Conservation (phyloP, 2,888 invertebrate genomes). For the Drosophila flavopinicola region DNA sequence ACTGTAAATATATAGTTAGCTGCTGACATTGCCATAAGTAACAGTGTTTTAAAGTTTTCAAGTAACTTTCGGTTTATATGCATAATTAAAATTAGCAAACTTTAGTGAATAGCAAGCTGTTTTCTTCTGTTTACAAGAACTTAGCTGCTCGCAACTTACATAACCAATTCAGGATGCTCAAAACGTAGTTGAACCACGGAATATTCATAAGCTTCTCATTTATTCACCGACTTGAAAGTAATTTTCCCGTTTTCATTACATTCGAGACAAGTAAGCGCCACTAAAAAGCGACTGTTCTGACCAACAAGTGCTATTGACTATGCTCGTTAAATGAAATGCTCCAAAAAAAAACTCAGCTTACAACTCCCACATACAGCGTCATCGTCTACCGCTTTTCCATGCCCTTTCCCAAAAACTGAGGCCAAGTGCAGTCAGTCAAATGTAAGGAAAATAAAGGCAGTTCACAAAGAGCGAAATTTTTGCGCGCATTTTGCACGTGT, state of each 20-base stretch:
- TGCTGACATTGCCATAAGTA: neutral
- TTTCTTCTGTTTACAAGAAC: neutral
- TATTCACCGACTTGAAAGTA: conserved; percentile 32
- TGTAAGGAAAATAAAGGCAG: conserved; percentile 28
- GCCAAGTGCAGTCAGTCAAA: conserved; percentile 36
- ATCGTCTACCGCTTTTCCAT: neutral
- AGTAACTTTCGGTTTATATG: neutral
- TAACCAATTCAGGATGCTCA: conserved; percentile 16
- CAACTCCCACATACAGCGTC: neutral
- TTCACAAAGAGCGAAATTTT: conserved; percentile 46
- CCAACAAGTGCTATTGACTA: conserved; percentile 60
- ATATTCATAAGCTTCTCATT: conserved; percentile 45
- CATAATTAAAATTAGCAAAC: neutral
- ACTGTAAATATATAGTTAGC: neutral
- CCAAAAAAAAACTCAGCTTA: conserved; percentile 22
- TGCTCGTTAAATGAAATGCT: conserved; percentile 42
- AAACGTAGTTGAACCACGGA: conserved; percentile 8
- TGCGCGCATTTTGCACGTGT: conserved; percentile 67
- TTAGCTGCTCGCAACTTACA: neutral
- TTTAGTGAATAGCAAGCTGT: neutral
- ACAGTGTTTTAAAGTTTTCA: neutral
- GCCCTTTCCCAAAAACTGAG: neutral
- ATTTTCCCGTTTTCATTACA: conserved; percentile 25
- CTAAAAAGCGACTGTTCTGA: conserved; percentile 17
- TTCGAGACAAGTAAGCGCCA: conserved; percentile 3